A percentile compares a stretch with the other conserved stretches of the same genome.
phyloP scores from a whole-genome alignment of 2,113 vertebrate species.

The Pelodiscus sinensis region DNA sequence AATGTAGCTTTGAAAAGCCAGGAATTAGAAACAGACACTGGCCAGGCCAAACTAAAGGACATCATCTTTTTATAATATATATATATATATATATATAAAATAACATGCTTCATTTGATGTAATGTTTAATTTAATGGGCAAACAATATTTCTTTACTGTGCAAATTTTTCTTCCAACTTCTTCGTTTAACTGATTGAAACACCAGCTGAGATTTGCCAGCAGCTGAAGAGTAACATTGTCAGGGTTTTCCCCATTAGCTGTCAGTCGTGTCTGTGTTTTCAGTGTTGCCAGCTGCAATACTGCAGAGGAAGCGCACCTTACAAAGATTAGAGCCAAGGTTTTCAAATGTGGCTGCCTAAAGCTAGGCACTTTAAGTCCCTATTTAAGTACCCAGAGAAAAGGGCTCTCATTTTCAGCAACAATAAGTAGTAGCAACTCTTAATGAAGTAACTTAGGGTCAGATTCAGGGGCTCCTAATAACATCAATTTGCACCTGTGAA shows the following conservation, averaged over 20 bases:
- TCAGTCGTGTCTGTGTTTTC: slow-evolving; percentile 6
- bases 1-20: neutral
- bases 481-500: neutral
- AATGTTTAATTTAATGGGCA: slow-evolving; percentile 1
- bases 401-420: neutral
- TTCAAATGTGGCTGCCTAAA: neutral
- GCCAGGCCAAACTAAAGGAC: neutral
- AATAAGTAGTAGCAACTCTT: neutral
- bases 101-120: neutral
- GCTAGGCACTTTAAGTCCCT: neutral
- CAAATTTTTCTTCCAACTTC: slow-evolving; percentile 3
- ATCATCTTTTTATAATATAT: neutral
- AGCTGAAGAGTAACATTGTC: neutral
- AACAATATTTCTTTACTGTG: neutral
- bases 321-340: neutral
- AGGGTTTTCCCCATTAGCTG: neutral
- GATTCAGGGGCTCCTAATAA: neutral
- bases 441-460: neutral
- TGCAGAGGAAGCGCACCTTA: neutral
- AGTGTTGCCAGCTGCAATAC: neutral
- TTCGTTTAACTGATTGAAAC: slow-evolving; percentile 14
- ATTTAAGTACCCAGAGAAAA: neutral
- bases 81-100: slow-evolving; percentile 19
- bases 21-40: neutral
- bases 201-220: slow-evolving; percentile 1